Conservation (phyloP, 2,797 vertebrate genomes). For the Emydoidea blandingii region DNA sequence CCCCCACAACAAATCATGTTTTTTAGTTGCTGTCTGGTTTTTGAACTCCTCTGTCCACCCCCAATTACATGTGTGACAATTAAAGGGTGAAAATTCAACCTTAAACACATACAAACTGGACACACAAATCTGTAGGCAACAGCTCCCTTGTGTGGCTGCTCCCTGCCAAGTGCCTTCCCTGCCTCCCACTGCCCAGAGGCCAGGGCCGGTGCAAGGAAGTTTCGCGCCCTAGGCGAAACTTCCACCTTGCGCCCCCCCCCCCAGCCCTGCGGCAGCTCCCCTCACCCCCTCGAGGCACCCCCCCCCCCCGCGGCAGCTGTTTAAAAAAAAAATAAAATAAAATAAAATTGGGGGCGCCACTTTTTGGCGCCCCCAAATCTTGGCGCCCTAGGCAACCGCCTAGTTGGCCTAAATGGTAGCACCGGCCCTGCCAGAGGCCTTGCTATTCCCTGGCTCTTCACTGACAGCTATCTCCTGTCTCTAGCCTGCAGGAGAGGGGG, state of each 20-base stretch:
- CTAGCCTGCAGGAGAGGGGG: not conserved
- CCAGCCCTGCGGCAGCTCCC: too few relatives aligned
- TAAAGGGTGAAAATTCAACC: not conserved
- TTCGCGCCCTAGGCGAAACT: too few relatives aligned
- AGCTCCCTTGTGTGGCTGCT: not conserved
- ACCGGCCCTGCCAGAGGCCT: not conserved
- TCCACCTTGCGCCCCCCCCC: too few relatives aligned
- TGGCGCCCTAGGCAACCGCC: too few relatives aligned
- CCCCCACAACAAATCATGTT: not conserved
- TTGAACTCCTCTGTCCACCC: not conserved
- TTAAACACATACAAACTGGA: not conserved
- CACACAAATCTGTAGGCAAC: not conserved
- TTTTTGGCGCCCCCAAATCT: too few relatives aligned
- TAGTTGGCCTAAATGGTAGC: too few relatives aligned
- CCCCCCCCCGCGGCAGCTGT: too few relatives aligned
- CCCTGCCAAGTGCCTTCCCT: not conserved
- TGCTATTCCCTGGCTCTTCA: not conserved
- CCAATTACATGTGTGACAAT: not conserved
- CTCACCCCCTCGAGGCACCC: too few relatives aligned
- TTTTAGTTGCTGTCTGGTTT: not conserved
- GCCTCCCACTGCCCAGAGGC: not conserved
- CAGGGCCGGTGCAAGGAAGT: too few relatives aligned
- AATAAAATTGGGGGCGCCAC: too few relatives aligned
- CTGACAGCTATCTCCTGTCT: not conserved
- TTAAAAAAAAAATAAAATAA: too few relatives aligned